A percentile compares a stretch with the other conserved stretches of the same genome.
These are phyloP conservation scores for Etia nguti DNA, from an alignment of 2,113 vertebrate species.

Conservation along the genomic window DNA sequence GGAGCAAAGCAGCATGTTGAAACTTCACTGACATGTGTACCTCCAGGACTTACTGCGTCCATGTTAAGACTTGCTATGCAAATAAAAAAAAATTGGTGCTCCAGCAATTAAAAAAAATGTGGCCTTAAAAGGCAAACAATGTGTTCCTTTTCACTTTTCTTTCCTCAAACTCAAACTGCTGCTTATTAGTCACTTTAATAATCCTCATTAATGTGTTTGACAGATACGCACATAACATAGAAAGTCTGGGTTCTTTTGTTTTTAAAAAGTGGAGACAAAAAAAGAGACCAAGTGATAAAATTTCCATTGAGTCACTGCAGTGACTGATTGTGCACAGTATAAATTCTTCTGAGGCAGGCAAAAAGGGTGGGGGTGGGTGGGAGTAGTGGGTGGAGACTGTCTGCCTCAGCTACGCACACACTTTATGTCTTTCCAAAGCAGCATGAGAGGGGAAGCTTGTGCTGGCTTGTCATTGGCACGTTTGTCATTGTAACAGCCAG, in stretches of 20 bases:
- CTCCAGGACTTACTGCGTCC: background rate
- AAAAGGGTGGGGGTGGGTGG: background rate
- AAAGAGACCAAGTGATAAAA: background rate
- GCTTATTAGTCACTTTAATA: background rate
- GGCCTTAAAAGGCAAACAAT: constrained; percentile 29
- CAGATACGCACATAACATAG: background rate
- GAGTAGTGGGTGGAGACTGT: background rate
- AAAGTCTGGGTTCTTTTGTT: background rate
- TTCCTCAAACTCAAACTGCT: background rate
- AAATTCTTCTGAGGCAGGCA: background rate
- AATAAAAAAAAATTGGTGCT: background rate
- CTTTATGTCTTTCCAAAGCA: constrained; percentile 32
- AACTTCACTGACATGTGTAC: background rate
- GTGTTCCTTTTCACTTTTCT: background rate
- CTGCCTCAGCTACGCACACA: background rate
- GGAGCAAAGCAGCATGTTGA: background rate
- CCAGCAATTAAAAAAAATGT: background rate
- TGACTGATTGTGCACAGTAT: background rate
- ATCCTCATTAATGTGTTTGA: background rate
- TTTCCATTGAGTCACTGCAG: constrained; percentile 11
- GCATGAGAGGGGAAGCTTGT: constrained; percentile 22
- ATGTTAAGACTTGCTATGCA: constrained; percentile 56
- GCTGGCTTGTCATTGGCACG: constrained; percentile 31
- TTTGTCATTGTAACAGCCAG: background rate
- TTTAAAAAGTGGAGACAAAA: background rate